Base-by-base conservation (phyloP, 2,113 vertebrate species). In the Thalassarche chlororhynchos region DNA sequence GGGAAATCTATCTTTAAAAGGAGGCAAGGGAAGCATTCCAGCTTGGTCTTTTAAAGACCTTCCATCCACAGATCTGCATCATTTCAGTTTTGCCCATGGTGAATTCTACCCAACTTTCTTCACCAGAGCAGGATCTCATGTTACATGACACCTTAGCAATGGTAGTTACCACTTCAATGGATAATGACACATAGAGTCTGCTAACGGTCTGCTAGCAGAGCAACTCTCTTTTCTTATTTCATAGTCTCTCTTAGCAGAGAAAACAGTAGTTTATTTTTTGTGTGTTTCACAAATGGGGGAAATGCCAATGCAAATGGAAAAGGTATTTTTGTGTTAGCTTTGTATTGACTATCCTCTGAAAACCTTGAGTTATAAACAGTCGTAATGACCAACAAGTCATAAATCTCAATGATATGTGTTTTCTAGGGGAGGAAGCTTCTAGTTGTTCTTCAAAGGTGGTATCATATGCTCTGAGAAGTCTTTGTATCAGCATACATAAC, bases 121-220 rank as follows among this genome's bases (percentile, higher is more conserved):
- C 24, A 47, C 23, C 13, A 29, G 26, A 70, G 47, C 13, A 40
- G n/a, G 31, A 34, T 44, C 44, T 72, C 21, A 19, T 25, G 15
- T 71, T 82, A 34, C 1, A 0, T 36, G 26, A 71, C 14, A n/a
- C 17, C 16, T 78, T 52, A 78, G n/a, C 21, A 54, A 51, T 31
- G 31, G 12, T 11, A 82, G 23, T 77, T 47, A 74, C 19, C 0
- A 0, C 12, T 23, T 49, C 19, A 44, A 17, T 10, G 17, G n/a
- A 40, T 24, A 62, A 17, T 25, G 23, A 89, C 23, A 69, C 10
- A 21, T n/a, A 40, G 18, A 75, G 12, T 36, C 29, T 82, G 21
- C 14, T 65, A 75, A 57, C 24, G 20, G 15, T 20, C 38, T 86
- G 26, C 40, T 51, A 60, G 14, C 2, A 3, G 29, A 71, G 15